Evolutionary conservation across 2,888 invertebrate species (phyloP).

Genomic region (Orthonychiurus folsomi): DNA sequence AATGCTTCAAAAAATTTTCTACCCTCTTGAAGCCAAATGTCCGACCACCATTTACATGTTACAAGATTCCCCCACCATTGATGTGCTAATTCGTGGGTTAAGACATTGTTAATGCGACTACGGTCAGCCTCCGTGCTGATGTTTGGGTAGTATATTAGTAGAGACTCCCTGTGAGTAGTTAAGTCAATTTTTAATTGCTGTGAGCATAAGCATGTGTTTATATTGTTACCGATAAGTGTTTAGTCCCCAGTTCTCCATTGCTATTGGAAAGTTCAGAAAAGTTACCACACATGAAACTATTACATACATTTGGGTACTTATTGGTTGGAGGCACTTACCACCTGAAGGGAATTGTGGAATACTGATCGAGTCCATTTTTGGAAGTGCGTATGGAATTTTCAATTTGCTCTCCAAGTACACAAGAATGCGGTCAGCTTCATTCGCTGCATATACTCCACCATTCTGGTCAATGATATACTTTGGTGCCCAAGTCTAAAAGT

Average conservation of each 20-base stretch:
- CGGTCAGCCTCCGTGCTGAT: background rate
- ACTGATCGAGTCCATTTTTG: slow-evolving; percentile 15
- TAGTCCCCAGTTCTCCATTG: slow-evolving; percentile 28
- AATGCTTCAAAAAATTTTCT: background rate
- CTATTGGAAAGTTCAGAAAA: slow-evolving; percentile 6
- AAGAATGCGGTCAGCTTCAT: slow-evolving; percentile 7
- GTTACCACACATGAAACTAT: background rate
- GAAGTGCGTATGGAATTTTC: background rate
- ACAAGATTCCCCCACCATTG: slow-evolving; percentile 14
- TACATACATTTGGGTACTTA: too few relatives aligned
- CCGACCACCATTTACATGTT: slow-evolving; percentile 10
- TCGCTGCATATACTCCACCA: slow-evolving; percentile 7
- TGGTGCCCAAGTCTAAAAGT: slow-evolving; percentile 26
- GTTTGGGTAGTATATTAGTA: background rate
- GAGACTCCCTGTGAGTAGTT: background rate
- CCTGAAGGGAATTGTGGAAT: slow-evolving; percentile 7
- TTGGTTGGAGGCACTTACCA: too few relatives aligned
- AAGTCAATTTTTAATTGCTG: background rate
- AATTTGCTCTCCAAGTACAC: slow-evolving; percentile 4
- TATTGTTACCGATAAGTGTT: slow-evolving; percentile 16
- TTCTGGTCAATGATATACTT: slow-evolving; percentile 7
- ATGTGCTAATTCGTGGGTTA: slow-evolving; percentile 11
- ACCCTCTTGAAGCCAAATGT: slow-evolving; percentile 10
- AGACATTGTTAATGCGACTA: background rate
- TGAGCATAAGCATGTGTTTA: background rate